phyloP scores from a whole-genome alignment of 2,888 invertebrate species.

The Lasioglossum leucozonium region DNA sequence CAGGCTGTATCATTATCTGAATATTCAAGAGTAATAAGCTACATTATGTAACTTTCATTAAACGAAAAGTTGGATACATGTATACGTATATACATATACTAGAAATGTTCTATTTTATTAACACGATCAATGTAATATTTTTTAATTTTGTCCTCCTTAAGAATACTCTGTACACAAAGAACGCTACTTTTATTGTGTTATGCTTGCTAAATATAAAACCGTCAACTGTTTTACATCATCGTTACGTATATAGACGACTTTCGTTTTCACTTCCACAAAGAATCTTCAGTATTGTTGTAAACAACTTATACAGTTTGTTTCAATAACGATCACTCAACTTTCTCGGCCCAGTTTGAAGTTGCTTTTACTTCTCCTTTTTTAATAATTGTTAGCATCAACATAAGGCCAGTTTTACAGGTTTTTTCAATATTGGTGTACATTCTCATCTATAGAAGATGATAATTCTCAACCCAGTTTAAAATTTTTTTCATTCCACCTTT shows the following conservation, averaged over 20 bases:
- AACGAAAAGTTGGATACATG: neutral
- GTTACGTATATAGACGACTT: neutral
- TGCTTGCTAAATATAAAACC: constrained; percentile 15
- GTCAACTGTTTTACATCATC: neutral
- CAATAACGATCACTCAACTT: too few species aligned
- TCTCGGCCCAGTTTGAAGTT: too few species aligned
- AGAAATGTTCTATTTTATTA: neutral
- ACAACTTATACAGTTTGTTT: neutral
- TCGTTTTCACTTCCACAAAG: neutral
- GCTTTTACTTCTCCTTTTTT: too few species aligned
- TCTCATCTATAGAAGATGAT: neutral
- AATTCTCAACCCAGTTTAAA: neutral
- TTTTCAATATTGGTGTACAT: neutral
- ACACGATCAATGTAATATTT: neutral
- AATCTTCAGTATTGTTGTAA: neutral
- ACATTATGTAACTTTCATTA: neutral
- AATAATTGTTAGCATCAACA: too few species aligned
- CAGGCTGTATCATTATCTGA: neutral
- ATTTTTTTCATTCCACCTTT: too few species aligned
- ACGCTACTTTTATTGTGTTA: neutral
- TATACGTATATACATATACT: neutral
- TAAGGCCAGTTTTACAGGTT: too few species aligned
- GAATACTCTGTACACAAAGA: neutral
- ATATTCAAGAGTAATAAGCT: too few species aligned
- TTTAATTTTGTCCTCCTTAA: neutral